A percentile compares a stretch with the other conserved stretches of the same genome.
phyloP scores from a whole-genome alignment of 2,888 invertebrate genomes.

The Gibbula magus region DNA sequence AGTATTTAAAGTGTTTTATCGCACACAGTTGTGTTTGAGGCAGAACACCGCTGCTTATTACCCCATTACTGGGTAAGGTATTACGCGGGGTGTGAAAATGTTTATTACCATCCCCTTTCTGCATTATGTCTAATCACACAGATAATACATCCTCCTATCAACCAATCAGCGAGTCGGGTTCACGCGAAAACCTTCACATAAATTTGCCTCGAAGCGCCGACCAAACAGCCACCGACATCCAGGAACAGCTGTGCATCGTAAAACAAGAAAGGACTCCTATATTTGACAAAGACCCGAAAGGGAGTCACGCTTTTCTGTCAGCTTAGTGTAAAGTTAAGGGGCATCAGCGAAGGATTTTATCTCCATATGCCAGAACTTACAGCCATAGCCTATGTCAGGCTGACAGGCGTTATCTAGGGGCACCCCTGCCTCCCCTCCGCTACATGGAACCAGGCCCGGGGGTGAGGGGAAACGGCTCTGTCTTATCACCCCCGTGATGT shows the following conservation, averaged over 20 bases:
- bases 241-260: conserved; percentile 6
- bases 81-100: not conserved
- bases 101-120: not conserved
- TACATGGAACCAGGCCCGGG: not conserved
- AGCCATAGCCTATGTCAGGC: not conserved
- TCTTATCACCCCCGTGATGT: conserved; percentile 10
- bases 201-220: not conserved
- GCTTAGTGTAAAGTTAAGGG: conserved; percentile 13
- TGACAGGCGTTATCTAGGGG: conserved; percentile 21
- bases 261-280: conserved; percentile 1
- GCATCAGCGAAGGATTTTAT: conserved; percentile 16
- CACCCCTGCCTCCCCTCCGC: not conserved
- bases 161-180: not conserved
- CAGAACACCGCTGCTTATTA: too few relatives aligned
- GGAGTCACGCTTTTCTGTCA: conserved; percentile 23
- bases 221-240: not conserved
- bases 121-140: not conserved
- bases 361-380: conserved; percentile 21
- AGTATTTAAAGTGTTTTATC: too few relatives aligned
- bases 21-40: too few relatives aligned
- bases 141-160: not conserved
- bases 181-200: not conserved
- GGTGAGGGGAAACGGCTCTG: not conserved
- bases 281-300: conserved; percentile 24
- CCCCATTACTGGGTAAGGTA: too few relatives aligned